Conservation (phyloP, 1,140 invertebrate species). For the Eumaeus atala region DNA sequence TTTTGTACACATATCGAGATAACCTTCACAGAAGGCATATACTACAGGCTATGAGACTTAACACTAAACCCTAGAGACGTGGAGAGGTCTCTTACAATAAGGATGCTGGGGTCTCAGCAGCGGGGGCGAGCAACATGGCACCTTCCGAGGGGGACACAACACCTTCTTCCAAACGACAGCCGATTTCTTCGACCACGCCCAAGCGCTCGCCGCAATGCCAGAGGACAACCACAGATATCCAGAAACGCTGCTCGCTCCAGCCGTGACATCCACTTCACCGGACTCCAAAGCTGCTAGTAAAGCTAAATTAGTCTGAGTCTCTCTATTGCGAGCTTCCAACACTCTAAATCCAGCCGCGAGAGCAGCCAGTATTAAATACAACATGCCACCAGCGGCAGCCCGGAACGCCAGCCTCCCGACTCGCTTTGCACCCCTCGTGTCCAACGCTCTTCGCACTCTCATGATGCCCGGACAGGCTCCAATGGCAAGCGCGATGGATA, state of each 20-base stretch:
- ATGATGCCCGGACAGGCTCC: slow-evolving; percentile 78
- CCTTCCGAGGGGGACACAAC: slow-evolving; percentile 62
- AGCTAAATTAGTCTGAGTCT: slow-evolving; percentile 70
- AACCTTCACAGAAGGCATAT: slow-evolving; percentile 71
- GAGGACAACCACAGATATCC: slow-evolving; percentile 86
- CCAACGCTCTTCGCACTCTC: slow-evolving; percentile 76
- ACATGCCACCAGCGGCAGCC: slow-evolving; percentile 85
- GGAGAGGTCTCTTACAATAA: slow-evolving; percentile 59
- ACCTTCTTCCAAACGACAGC: slow-evolving; percentile 82
- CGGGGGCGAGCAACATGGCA: slow-evolving; percentile 50
- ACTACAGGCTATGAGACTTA: neutral
- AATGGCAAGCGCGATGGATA: slow-evolving; percentile 76
- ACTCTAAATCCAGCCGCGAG: slow-evolving; percentile 76
- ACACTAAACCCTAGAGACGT: slow-evolving; percentile 62
- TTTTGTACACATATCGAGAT: slow-evolving; percentile 58
- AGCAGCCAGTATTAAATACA: slow-evolving; percentile 82
- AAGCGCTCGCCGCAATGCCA: slow-evolving; percentile 89
- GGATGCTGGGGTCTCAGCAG: slow-evolving; percentile 53
- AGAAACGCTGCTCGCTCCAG: slow-evolving; percentile 69
- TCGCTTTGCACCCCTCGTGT: slow-evolving; percentile 82
- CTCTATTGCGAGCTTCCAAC: slow-evolving; percentile 75
- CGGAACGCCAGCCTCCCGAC: slow-evolving; percentile 91
- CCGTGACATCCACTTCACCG: slow-evolving; percentile 44
- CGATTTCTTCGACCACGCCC: slow-evolving; percentile 94
- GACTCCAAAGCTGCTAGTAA: slow-evolving; percentile 73